A percentile compares a stretch with the other conserved stretches of the same genome.
phyloP scores from a whole-genome alignment of 1,140 invertebrate genomes.

The Cyphomyrmex costatus region DNA sequence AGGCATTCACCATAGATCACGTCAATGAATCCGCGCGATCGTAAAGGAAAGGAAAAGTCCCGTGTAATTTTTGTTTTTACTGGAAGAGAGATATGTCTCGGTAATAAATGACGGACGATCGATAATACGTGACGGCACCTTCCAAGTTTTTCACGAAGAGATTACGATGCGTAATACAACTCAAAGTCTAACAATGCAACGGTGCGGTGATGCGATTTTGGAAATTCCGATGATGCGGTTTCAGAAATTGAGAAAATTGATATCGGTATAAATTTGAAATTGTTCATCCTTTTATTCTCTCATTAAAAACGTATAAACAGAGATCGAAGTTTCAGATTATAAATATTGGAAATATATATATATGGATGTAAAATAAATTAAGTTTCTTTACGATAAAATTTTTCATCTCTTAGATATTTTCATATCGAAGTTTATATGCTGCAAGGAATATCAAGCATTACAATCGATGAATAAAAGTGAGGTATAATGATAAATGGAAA shows the following conservation, averaged over 20 bases:
- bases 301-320: background rate
- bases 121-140: background rate
- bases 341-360: background rate
- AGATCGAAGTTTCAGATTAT: background rate
- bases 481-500: background rate
- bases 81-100: background rate
- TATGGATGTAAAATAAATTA: background rate
- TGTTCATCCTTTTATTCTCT: background rate
- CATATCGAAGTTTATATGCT: background rate
- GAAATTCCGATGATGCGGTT: slow-evolving; percentile 11
- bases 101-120: background rate
- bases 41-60: slow-evolving; percentile 11
- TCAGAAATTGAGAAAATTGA: background rate
- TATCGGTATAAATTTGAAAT: background rate
- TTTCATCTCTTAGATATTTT: background rate
- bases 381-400: background rate
- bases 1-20: slow-evolving; percentile 37
- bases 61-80: slow-evolving; percentile 25
- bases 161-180: background rate
- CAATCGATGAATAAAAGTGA: slow-evolving; percentile 1
- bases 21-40: slow-evolving; percentile 28
- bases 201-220: background rate
- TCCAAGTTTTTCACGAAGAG: background rate
- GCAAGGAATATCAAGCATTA: background rate
- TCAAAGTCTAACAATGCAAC: background rate